Evolutionary conservation across 1,140 invertebrate species (phyloP).

Genomic region (Drosophila virilis): DNA sequence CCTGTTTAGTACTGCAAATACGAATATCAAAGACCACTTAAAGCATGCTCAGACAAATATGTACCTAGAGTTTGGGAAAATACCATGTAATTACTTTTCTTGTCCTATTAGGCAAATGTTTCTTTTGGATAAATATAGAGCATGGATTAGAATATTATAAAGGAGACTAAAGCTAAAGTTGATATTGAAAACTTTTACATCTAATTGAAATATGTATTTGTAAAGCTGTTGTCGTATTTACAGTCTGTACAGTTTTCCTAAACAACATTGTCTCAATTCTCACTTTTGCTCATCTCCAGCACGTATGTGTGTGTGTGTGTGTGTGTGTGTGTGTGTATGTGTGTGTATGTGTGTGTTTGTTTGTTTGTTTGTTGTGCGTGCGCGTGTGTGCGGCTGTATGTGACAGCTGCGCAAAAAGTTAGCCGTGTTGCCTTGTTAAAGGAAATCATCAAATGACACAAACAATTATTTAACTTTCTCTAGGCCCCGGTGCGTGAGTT

Average conservation of each 20-base stretch:
- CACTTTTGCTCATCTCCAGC: conserved; percentile 16
- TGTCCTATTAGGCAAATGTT: too few relatives aligned
- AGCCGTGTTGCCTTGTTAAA: conserved; percentile 60
- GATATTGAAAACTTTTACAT: not conserved
- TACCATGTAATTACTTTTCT: too few relatives aligned
- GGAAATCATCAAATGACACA: conserved; percentile 82
- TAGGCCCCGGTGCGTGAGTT: conserved; percentile 68
- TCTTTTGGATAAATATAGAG: too few relatives aligned
- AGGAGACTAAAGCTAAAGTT: too few relatives aligned
- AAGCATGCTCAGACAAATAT: too few relatives aligned
- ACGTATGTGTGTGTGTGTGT: conserved; percentile 17
- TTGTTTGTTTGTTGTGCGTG: conserved; percentile 27
- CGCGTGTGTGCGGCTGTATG: conserved; percentile 37
- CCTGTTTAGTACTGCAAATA: too few relatives aligned
- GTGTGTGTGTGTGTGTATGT: conserved; percentile 17
- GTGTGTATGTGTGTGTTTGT: conserved; percentile 16
- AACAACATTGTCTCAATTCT: not conserved
- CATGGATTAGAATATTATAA: too few relatives aligned
- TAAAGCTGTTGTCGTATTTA: not conserved
- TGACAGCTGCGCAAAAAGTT: conserved; percentile 75
- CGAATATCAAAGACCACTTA: too few relatives aligned
- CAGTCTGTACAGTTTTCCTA: not conserved
- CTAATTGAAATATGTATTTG: not conserved
- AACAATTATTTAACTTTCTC: conserved; percentile 82
- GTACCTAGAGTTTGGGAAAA: too few relatives aligned